Percentiles rank a stretch among this genome's conserved stretches.
These are phyloP conservation scores for Herpailurus yagouaroundi DNA, from an alignment of 2,113 vertebrate genomes.

Conservation along the genomic window DNA sequence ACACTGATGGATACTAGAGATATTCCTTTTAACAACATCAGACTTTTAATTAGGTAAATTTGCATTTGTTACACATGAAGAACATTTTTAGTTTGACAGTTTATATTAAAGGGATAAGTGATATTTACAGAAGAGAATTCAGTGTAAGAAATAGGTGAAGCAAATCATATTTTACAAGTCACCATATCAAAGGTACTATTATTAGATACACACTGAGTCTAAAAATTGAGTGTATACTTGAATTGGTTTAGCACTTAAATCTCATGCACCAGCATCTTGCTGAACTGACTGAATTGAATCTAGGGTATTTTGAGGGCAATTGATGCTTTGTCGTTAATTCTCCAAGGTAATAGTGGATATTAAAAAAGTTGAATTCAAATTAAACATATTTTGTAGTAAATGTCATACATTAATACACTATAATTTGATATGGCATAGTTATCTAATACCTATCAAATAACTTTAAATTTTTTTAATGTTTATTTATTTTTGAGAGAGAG, in stretches of 20 bases:
- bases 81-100: slow-evolving; percentile 4
- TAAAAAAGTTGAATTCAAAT: slow-evolving; percentile 47
- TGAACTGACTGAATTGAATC: not conserved
- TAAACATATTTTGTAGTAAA: slow-evolving; percentile 7
- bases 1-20: not conserved
- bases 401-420: not conserved
- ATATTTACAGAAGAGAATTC: slow-evolving; percentile 16
- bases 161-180: slow-evolving; percentile 33
- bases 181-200: not conserved
- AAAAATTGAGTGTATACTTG: not conserved
- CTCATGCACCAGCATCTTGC: not conserved
- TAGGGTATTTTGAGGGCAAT: not conserved
- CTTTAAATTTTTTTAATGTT: not conserved
- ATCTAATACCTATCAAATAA: slow-evolving; percentile 29
- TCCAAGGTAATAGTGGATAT: slow-evolving; percentile 27
- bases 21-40: not conserved
- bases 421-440: not conserved
- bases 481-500: too few species aligned
- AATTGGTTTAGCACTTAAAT: not conserved
- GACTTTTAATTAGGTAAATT: slow-evolving; percentile 1
- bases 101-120: not conserved
- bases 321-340: not conserved
- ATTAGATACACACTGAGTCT: not conserved
- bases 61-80: not conserved
- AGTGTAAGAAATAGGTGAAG: not conserved